A percentile compares a stretch with the other conserved stretches of the same genome.
Conservation (phyloP, 2,113 vertebrate species). For the Motacilla tschutschensis region DNA sequence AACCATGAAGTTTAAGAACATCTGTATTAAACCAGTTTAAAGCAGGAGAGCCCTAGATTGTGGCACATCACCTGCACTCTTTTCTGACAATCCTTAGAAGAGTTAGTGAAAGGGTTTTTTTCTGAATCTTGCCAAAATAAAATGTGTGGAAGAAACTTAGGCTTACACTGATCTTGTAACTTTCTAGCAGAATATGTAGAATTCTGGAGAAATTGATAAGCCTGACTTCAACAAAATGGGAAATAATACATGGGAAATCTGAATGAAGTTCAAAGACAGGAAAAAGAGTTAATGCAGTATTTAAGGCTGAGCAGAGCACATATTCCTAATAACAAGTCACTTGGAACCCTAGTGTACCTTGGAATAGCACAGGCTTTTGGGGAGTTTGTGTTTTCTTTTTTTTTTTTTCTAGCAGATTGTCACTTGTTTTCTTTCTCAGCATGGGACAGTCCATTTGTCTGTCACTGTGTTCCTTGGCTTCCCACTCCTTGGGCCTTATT, state of each 20-base stretch:
- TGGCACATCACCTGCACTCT: neutral
- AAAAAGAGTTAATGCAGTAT: neutral
- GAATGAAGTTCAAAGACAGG: neutral
- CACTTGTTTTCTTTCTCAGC: neutral
- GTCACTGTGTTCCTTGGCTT: neutral
- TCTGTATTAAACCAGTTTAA: neutral
- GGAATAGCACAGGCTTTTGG: fast-evolving
- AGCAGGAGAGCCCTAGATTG: neutral
- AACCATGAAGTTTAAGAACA: neutral
- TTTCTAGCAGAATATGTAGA: neutral
- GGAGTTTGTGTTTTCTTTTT: neutral
- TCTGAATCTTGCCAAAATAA: neutral
- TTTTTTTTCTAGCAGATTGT: neutral
- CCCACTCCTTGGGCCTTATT: neutral
- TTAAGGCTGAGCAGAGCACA: neutral
- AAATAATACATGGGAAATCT: neutral
- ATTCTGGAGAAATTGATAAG: neutral
- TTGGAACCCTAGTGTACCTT: neutral
- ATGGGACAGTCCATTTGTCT: neutral
- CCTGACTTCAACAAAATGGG: neutral
- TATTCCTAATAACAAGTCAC: neutral
- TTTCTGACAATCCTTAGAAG: neutral
- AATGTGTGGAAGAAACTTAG: neutral
- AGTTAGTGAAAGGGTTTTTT: neutral
- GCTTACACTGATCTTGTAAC: neutral